A percentile compares a stretch with the other conserved stretches of the same genome.
Conservation (phyloP, 2,797 vertebrate genomes). For the Melanotaenia pygmaea region DNA sequence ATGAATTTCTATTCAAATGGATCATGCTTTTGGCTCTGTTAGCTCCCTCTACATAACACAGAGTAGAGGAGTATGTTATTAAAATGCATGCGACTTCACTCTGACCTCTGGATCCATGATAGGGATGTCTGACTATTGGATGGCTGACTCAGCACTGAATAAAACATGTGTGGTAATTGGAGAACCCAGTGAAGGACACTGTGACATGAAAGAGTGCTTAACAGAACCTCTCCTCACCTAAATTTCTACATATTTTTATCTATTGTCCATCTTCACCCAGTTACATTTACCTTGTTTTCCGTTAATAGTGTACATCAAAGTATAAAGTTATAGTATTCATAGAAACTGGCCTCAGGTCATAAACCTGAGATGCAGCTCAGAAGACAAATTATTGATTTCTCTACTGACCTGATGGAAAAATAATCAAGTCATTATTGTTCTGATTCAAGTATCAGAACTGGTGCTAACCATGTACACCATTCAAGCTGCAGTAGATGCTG, state of each 20-base stretch:
- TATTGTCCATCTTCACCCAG: not conserved
- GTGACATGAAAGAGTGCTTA: not conserved
- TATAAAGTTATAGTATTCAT: not conserved
- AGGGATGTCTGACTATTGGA: not conserved
- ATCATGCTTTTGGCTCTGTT: accelerated
- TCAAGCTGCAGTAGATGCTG: not conserved
- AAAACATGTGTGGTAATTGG: slow-evolving; percentile 49
- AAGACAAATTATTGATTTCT: slow-evolving; percentile 2
- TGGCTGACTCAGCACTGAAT: slow-evolving; percentile 65
- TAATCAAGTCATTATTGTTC: too few species aligned
- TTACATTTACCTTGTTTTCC: too few species aligned
- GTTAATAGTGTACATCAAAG: not conserved
- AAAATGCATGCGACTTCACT: not conserved
- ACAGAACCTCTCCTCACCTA: not conserved
- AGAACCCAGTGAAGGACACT: slow-evolving; percentile 39
- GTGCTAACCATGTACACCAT: not conserved
- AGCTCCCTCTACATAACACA: not conserved
- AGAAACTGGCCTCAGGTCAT: not conserved
- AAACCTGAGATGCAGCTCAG: too few species aligned
- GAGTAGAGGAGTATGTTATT: not conserved
- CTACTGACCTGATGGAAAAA: too few species aligned
- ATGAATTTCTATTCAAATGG: not conserved
- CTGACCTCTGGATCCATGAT: slow-evolving; percentile 31
- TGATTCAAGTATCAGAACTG: not conserved
- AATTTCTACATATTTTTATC: not conserved